These are phyloP conservation scores for Hyposoter didymator DNA, from an alignment of 2,888 invertebrate species.

Conservation along the genomic window DNA sequence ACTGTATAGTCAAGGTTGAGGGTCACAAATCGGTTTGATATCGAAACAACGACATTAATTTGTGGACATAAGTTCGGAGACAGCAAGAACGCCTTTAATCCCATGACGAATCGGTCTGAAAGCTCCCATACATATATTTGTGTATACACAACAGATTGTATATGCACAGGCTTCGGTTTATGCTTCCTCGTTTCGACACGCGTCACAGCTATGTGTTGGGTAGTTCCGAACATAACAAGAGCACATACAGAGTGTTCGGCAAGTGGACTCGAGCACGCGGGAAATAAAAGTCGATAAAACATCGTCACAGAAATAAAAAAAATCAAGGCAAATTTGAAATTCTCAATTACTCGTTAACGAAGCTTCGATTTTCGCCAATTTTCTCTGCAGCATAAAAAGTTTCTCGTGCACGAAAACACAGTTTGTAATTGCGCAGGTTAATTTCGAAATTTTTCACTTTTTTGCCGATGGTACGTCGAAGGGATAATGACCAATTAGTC, in stretches of 20 bases:
- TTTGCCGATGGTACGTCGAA: background rate
- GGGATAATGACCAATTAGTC: background rate
- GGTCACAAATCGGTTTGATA: background rate
- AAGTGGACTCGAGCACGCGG: background rate
- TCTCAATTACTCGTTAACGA: too few relatives aligned
- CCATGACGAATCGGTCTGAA: slow-evolving; percentile 2
- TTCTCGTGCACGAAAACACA: too few relatives aligned
- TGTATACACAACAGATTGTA: background rate
- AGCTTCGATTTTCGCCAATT: too few relatives aligned
- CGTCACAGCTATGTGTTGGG: slow-evolving; percentile 50
- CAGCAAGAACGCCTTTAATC: background rate
- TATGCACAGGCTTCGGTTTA: slow-evolving; percentile 40
- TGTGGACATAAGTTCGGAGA: background rate
- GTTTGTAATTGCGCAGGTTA: too few relatives aligned
- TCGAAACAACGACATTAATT: background rate
- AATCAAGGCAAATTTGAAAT: too few relatives aligned
- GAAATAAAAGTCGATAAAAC: background rate
- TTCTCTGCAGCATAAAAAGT: too few relatives aligned
- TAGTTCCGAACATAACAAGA: slow-evolving; percentile 37
- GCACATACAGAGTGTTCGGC: background rate
- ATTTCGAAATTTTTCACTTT: background rate
- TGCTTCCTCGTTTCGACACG: slow-evolving; percentile 62
- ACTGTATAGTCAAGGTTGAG: background rate
- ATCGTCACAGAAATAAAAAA: too few relatives aligned
- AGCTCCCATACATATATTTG: background rate